Percentiles rank a stretch among this genome's conserved stretches.
Conservation (phyloP, 2,888 invertebrate genomes). For the Panorpa germanica region DNA sequence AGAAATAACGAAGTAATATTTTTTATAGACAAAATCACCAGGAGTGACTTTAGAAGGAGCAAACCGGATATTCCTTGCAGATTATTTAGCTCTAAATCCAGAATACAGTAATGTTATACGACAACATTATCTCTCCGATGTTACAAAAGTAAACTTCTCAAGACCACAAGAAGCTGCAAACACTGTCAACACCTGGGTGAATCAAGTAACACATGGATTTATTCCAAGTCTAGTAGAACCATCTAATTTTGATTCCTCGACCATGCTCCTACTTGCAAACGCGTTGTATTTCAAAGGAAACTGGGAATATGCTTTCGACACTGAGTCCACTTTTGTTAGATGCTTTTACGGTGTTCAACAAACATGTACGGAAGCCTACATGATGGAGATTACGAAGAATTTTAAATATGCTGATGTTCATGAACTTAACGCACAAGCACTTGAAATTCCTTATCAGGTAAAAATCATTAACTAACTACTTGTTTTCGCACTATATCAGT, state of each 20-base stretch:
- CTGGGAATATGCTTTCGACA: slow-evolving; percentile 38
- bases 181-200: slow-evolving; percentile 39
- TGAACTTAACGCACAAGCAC: slow-evolving; percentile 35
- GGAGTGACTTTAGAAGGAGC: slow-evolving; percentile 25
- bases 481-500: no score
- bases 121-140: slow-evolving; percentile 29
- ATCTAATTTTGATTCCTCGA: slow-evolving; percentile 27
- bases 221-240: slow-evolving; percentile 31
- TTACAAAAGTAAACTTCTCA: slow-evolving; percentile 29
- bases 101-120: slow-evolving; percentile 26
- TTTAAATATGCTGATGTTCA: slow-evolving; percentile 35
- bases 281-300: slow-evolving; percentile 45
- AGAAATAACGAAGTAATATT: no score
- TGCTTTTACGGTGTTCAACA: slow-evolving; percentile 31
- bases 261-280: slow-evolving; percentile 35
- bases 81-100: slow-evolving; percentile 22
- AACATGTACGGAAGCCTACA: slow-evolving; percentile 28
- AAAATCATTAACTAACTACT: no score
- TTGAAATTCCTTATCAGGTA: slow-evolving; percentile 48
- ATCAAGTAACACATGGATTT: slow-evolving; percentile 29
- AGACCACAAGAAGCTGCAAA: slow-evolving; percentile 23
- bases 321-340: slow-evolving; percentile 24
- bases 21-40: slow-evolving; percentile 21
- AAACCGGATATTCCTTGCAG: slow-evolving; percentile 29
- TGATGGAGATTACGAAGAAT: slow-evolving; percentile 38